These are phyloP conservation scores for Leguminivora glycinivorella DNA, from an alignment of 1,140 invertebrate species.

Conservation along the genomic window DNA sequence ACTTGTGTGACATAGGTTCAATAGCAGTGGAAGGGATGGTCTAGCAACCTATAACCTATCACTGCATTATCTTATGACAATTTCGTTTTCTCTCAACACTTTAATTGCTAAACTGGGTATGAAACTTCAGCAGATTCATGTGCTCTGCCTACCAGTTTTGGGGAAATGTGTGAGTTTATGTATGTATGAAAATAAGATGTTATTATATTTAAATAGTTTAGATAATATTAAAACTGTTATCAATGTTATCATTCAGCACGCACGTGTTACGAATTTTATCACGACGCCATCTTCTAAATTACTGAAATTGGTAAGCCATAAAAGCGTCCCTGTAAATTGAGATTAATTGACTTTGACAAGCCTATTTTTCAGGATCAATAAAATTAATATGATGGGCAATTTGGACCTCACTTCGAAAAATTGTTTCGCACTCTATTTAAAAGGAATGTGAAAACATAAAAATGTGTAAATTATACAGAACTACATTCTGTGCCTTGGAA, in stretches of 20 bases:
- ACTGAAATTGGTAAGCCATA: constrained; percentile 17
- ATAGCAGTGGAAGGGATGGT: too few species aligned
- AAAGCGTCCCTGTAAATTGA: neutral
- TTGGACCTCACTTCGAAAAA: neutral
- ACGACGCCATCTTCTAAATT: neutral
- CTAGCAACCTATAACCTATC: too few species aligned
- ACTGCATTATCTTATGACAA: too few species aligned
- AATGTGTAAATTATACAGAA: too few species aligned
- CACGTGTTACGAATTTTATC: constrained; percentile 10
- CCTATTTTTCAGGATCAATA: neutral
- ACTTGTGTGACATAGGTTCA: too few species aligned
- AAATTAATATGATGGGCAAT: constrained; percentile 20
- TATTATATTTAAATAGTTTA: neutral
- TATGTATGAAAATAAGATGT: too few species aligned
- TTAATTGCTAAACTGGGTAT: too few species aligned
- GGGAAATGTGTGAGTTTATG: too few species aligned
- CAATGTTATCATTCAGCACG: neutral
- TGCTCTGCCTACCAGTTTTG: too few species aligned
- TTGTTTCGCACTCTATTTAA: neutral
- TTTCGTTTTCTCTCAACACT: too few species aligned
- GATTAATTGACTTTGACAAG: neutral
- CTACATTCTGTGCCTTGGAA: too few species aligned
- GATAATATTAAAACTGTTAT: neutral
- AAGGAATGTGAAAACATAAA: constrained; percentile 30
- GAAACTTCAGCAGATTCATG: too few species aligned